Evolutionary conservation across 1,140 invertebrate species (phyloP), one percentile per base, ranked within the genome.

Genomic region (Amyelois transitella): DNA sequence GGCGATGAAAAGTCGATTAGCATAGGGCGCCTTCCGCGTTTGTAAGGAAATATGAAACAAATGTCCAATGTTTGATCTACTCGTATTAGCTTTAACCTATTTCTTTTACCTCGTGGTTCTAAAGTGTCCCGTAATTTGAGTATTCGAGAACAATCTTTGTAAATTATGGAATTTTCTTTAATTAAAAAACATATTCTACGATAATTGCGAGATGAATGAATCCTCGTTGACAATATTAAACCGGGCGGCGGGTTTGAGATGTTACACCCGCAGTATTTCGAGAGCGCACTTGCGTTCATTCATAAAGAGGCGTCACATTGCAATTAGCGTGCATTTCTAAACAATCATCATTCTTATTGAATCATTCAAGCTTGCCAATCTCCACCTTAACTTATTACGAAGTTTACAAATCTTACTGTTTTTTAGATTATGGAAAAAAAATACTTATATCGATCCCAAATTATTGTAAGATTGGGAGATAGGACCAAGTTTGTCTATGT

Each of bases 241-340:
- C 44, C n/a, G 18, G 48, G 38, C n/a, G n/a, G n/a, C n/a, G n/a
- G n/a, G n/a, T n/a, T n/a, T n/a, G n/a, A n/a, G 49, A 60, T 56
- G 58, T 51, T 43, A 55, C 47, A 61, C 43, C 56, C 66, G 61
- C 64, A 43, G 43, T 68, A 68, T 68, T 64, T 64, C 49, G 52
- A 49, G 66, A 60, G 25, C 55, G 66, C 66, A 61, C 54, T 62
- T 58, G 62, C 66, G 62, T 64, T 64, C 66, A 68, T 68, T 68
- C 62, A 68, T 64, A 68, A 64, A 49, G 51, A 50, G 18, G 43
- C 20, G 45, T 38, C 32, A 38, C 32, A 38, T 38, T 6, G 25
- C 25, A n/a, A n/a, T 38, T 38, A 14, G 12, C n/a, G 32, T 38
- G 5, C n/a, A 14, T 14, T 38, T 14, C 32, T 12, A 38, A 14